phyloP scores from a whole-genome alignment of 2,113 vertebrate genomes.

The Cardinalis cardinalis region DNA sequence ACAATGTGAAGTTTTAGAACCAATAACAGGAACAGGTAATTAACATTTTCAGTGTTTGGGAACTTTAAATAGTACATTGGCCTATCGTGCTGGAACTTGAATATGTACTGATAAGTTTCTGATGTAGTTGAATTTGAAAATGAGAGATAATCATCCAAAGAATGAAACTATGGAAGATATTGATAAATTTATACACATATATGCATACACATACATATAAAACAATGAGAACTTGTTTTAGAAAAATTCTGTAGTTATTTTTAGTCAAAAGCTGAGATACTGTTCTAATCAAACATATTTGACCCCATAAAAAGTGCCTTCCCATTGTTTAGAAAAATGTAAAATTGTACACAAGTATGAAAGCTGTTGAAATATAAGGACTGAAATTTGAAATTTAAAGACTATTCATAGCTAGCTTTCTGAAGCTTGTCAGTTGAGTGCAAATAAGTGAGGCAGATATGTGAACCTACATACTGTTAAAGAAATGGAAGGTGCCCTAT shows the following conservation, averaged over 20 bases:
- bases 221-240: neutral
- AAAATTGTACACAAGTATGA: neutral
- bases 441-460: neutral
- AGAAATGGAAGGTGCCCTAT: neutral
- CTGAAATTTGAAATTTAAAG: neutral
- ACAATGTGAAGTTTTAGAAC: neutral
- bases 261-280: neutral
- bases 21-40: neutral
- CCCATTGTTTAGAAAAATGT: neutral
- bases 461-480: neutral
- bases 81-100: neutral
- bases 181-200: neutral
- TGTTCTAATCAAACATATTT: neutral
- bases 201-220: neutral
- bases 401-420: neutral
- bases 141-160: neutral
- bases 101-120: neutral
- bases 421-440: neutral
- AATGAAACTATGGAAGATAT: neutral
- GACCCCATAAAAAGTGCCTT: neutral
- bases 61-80: neutral
- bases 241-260: neutral
- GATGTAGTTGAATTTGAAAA: neutral
- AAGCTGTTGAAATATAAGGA: neutral
- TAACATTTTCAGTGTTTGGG: neutral